Percentiles rank a stretch among this genome's conserved stretches.
Conservation (phyloP, 2,797 vertebrate species). For the Ceryle rudis region DNA sequence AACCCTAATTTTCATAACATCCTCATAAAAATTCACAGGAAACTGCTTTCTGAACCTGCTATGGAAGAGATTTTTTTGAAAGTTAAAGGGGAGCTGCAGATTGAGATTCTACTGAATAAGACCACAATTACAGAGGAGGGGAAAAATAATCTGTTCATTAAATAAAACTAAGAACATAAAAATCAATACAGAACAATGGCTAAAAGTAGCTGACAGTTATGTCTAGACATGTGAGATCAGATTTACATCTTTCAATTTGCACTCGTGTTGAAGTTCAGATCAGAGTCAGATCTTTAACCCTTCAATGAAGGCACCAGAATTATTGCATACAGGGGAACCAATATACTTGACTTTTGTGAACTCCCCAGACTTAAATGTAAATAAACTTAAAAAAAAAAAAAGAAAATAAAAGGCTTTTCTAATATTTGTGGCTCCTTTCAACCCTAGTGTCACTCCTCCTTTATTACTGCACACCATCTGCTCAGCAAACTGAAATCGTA, state of each 20-base stretch:
- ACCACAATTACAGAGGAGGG: slow-evolving; percentile 8
- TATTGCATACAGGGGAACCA: not conserved
- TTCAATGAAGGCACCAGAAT: not conserved
- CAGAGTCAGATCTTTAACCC: slow-evolving; percentile 13
- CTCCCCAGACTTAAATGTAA: not conserved
- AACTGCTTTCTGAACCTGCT: slow-evolving; percentile 68
- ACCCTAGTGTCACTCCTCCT: not conserved
- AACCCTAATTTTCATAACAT: slow-evolving; percentile 62
- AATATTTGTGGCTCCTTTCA: not conserved
- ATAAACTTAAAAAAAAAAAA: not conserved
- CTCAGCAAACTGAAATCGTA: not conserved
- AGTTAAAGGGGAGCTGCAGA: slow-evolving; percentile 5
- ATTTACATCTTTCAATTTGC: slow-evolving; percentile 39
- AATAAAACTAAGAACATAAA: slow-evolving; percentile 32
- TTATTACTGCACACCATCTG: not conserved
- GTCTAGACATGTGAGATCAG: slow-evolving; percentile 22
- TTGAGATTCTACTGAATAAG: not conserved
- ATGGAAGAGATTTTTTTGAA: slow-evolving; percentile 10
- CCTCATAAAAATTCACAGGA: slow-evolving; percentile 62
- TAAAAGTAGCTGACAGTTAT: slow-evolving; percentile 4
- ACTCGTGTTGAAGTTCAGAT: not conserved
- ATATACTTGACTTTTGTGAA: not conserved
- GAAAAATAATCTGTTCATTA: slow-evolving; percentile 6
- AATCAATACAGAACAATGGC: not conserved
- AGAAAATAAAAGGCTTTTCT: not conserved